Base-by-base conservation (phyloP, 2,113 vertebrate genomes). In the Pygathrix nemaeus region DNA sequence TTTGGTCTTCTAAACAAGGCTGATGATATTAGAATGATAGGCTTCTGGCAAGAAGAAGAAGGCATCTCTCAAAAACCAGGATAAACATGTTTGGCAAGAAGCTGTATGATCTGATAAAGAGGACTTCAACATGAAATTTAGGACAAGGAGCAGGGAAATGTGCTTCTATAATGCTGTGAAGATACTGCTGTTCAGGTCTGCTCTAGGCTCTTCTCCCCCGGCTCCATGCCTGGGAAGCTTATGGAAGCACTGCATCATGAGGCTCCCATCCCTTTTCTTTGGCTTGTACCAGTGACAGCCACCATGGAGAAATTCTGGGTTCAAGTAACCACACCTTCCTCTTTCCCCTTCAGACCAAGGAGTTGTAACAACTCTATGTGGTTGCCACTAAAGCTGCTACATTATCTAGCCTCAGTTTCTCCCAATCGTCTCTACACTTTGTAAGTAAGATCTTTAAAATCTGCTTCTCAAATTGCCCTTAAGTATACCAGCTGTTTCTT, bases 71-170 rank as follows among this genome's bases (percentile, higher is more conserved):
- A 38, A 81, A 61, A 89, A 64, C 45, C 45, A 35, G 61, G 40
- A 59, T 94, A 43, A 83, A 50, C 45, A 17, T 6, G 10, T n/a
- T 96, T 96, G 95, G 88, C 76, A 32, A 68, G 73, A 38, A 92
- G 59, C 20, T 70, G 40, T 79, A 13, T 13, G 23, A 55, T 68
- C 43, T 57, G 25, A 64, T 55, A 32, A 70, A 92, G 43, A 93
- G 32, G 23, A 52, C 48, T 86, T 68, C 40, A 75, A 80, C 75
- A 61, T 61, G 70, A 92, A 90, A 75, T 75, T 21, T 55, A 55
- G 80, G 43, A 35, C 52, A 48, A 5, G 40, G 30, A 43, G 4
- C 38, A 38, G 52, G 78, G 27, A 95, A 86, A n/a, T 12, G 55
- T 12, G 21, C 45, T 48, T 25, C 27, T 55, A 59, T 12, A 3